A percentile compares a stretch with the other conserved stretches of the same genome.
Evolutionary conservation across 1,140 invertebrate genomes (phyloP).

Genomic region (Papilio helenus): DNA sequence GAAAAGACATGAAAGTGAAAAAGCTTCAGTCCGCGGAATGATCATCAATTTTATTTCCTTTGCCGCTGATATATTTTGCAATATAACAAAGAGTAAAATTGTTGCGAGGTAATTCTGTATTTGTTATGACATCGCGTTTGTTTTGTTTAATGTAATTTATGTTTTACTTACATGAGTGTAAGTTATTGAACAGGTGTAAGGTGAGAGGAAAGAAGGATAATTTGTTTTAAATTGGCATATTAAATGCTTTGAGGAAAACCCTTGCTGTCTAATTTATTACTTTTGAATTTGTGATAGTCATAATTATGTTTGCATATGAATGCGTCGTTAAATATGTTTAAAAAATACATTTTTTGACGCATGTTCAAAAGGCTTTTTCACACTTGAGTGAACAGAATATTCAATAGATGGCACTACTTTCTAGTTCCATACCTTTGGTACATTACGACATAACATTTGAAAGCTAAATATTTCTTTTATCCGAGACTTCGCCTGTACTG

Average conservation of each 20-base stretch:
- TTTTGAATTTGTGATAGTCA: not conserved
- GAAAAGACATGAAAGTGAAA: not conserved
- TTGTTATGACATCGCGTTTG: slow-evolving; percentile 30
- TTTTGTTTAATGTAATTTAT: slow-evolving; percentile 23
- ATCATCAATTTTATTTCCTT: slow-evolving; percentile 36
- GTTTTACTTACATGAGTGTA: slow-evolving; percentile 1
- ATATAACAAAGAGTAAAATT: slow-evolving; percentile 28
- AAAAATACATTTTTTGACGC: too few relatives aligned
- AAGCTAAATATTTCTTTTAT: too few relatives aligned
- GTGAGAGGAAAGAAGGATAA: not conserved
- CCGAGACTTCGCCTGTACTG: too few relatives aligned
- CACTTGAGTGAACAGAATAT: too few relatives aligned
- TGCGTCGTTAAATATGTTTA: not conserved
- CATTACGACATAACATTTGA: too few relatives aligned
- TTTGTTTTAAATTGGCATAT: not conserved
- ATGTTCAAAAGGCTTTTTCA: too few relatives aligned
- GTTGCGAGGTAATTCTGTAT: slow-evolving; percentile 22
- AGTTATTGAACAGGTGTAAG: slow-evolving; percentile 15
- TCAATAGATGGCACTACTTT: too few relatives aligned
- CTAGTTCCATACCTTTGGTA: too few relatives aligned
- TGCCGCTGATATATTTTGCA: slow-evolving; percentile 22
- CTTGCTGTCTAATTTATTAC: not conserved
- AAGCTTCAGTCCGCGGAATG: slow-evolving; percentile 17
- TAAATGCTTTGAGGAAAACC: not conserved
- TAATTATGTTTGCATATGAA: not conserved